Evolutionary conservation across 2,113 vertebrate genomes (phyloP).

Genomic region (Prietella phreatophila): DNA sequence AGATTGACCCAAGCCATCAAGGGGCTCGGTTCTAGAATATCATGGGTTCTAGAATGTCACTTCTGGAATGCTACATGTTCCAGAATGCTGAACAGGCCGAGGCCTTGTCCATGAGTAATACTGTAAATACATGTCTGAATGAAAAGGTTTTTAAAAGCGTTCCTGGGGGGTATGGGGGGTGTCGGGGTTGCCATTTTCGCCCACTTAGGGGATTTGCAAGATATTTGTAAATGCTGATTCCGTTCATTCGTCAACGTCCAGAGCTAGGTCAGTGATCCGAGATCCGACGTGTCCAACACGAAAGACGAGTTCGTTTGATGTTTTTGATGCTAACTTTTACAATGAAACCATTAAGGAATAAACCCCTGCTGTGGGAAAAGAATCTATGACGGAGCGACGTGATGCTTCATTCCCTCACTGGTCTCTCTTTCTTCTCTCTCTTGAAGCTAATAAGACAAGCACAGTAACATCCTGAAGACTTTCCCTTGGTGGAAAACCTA

Average conservation of each 20-base stretch:
- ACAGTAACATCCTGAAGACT: not conserved
- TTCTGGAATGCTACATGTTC: slow-evolving; percentile 7
- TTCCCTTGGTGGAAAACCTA: not conserved
- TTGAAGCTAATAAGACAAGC: not conserved
- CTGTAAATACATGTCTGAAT: not conserved
- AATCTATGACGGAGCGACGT: not conserved
- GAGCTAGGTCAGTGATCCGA: not conserved
- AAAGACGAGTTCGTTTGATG: not conserved
- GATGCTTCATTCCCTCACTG: not conserved
- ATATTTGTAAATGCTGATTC: not conserved
- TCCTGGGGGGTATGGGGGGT: no score
- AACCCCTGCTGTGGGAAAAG: not conserved
- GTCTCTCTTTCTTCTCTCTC: not conserved
- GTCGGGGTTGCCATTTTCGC: not conserved
- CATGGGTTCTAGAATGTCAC: not conserved
- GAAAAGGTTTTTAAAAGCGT: not conserved
- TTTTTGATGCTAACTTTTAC: not conserved
- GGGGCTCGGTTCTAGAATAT: not conserved
- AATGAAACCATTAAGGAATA: not conserved
- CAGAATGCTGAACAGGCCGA: not conserved
- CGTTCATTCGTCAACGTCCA: not conserved
- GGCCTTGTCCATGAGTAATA: not conserved
- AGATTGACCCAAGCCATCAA: not conserved
- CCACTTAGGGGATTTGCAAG: not conserved
- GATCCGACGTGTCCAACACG: no score